These are phyloP conservation scores for Alethe diademata DNA, from an alignment of 2,113 vertebrate species.

Conservation along the genomic window DNA sequence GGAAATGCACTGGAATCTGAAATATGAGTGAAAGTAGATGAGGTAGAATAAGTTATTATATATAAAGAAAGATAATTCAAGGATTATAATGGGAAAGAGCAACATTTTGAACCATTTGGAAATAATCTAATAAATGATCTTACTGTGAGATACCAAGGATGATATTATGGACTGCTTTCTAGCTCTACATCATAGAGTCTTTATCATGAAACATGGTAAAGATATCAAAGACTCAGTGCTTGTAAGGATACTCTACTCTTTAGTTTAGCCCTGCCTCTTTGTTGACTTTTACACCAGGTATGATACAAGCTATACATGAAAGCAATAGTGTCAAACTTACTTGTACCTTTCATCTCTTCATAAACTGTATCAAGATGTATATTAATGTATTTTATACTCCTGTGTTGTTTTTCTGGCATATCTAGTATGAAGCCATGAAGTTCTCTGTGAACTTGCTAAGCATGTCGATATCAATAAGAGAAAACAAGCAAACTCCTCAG, in stretches of 20 bases:
- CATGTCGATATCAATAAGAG: slow-evolving; percentile 86
- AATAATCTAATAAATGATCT: background rate
- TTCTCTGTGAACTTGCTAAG: slow-evolving; percentile 86
- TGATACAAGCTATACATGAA: background rate
- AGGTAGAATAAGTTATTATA: background rate
- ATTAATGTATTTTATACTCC: background rate
- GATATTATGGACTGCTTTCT: background rate
- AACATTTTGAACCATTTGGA: background rate
- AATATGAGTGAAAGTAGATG: background rate
- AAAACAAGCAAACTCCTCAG: slow-evolving; percentile 80
- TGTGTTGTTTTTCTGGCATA: slow-evolving; percentile 2
- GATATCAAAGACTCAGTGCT: background rate
- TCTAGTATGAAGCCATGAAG: slow-evolving; percentile 93
- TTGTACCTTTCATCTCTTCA: background rate
- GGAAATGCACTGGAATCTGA: background rate
- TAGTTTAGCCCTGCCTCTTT: background rate
- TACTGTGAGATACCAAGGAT: background rate
- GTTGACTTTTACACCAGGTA: background rate
- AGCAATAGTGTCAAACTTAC: background rate
- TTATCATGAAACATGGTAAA: background rate
- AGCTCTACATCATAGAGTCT: fast-evolving
- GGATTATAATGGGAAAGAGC: background rate
- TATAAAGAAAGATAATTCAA: background rate
- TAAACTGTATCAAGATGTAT: background rate
- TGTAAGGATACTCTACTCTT: background rate